These are phyloP conservation scores for Drosophila kepulauana DNA, from an alignment of 1,140 invertebrate species.

Conservation along the genomic window DNA sequence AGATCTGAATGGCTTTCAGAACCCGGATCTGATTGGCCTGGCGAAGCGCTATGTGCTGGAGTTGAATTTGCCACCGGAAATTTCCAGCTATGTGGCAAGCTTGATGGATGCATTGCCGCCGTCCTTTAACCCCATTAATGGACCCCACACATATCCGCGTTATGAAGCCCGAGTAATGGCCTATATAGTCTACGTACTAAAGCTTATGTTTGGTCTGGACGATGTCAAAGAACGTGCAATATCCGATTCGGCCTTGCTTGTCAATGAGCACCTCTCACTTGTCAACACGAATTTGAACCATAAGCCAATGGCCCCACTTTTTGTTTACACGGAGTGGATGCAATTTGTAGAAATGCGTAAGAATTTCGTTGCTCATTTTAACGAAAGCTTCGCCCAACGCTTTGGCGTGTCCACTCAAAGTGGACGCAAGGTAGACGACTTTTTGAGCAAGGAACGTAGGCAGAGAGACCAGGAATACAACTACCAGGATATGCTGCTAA, in stretches of 20 bases:
- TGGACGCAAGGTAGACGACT: constrained; percentile 53
- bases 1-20: constrained; percentile 61
- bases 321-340: constrained; percentile 88
- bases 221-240: constrained; percentile 87
- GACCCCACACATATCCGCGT: constrained; percentile 82
- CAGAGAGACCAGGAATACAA: constrained; percentile 56
- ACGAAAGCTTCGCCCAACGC: constrained; percentile 86
- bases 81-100: constrained; percentile 60
- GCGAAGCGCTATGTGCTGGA: constrained; percentile 86
- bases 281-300: not conserved
- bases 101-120: constrained; percentile 85
- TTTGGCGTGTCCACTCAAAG: constrained; percentile 46
- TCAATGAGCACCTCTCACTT: constrained; percentile 56
- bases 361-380: constrained; percentile 85
- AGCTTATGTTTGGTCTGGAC: constrained; percentile 88
- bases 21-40: constrained; percentile 86
- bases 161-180: constrained; percentile 88
- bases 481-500: constrained; percentile 18
- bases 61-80: constrained; percentile 86
- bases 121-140: constrained; percentile 71
- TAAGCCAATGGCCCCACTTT: constrained; percentile 84
- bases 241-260: constrained; percentile 86
- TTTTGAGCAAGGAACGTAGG: constrained; percentile 52
- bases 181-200: constrained; percentile 88
- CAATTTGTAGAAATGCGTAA: constrained; percentile 87